phyloP scores from a whole-genome alignment of 2,888 invertebrate species.

The Ischnus inquisitorius region DNA sequence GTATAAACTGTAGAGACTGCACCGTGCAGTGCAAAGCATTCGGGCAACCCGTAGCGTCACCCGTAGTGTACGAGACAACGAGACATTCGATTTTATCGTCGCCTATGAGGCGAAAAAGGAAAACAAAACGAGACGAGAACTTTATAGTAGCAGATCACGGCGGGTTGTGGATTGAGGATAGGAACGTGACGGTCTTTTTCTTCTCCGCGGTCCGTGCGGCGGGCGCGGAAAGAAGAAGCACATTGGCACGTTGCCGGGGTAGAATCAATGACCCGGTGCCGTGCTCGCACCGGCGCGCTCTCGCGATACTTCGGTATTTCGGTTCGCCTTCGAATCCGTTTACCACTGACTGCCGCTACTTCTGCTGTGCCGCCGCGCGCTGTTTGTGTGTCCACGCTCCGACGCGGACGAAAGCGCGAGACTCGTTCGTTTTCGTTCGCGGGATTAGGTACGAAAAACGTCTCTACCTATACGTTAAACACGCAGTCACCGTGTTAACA shows the following conservation, averaged over 20 bases:
- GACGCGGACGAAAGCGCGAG: conserved; percentile 40
- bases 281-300: conserved; percentile 56
- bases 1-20: background rate
- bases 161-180: conserved; percentile 3
- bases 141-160: background rate
- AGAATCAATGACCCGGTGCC: conserved; percentile 82
- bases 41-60: background rate
- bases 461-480: background rate
- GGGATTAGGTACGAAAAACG: conserved; percentile 48
- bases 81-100: conserved; percentile 1
- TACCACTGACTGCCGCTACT: conserved; percentile 4
- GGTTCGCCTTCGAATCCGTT: conserved; percentile 56
- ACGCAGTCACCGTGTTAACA: conserved; percentile 10
- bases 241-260: conserved; percentile 80
- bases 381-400: conserved; percentile 39
- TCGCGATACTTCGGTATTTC: conserved; percentile 59
- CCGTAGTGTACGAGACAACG: background rate
- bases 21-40: conserved; percentile 8
- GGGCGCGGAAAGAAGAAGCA: conserved; percentile 68
- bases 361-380: background rate
- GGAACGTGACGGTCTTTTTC: conserved; percentile 18
- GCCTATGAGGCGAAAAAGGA: background rate
- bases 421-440: conserved; percentile 28
- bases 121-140: background rate
- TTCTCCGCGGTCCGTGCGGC: conserved; percentile 31